Evolutionary conservation across 35 echinoderm and acorn worm species (phyloP).

Genomic region (Anneissia japonica): DNA sequence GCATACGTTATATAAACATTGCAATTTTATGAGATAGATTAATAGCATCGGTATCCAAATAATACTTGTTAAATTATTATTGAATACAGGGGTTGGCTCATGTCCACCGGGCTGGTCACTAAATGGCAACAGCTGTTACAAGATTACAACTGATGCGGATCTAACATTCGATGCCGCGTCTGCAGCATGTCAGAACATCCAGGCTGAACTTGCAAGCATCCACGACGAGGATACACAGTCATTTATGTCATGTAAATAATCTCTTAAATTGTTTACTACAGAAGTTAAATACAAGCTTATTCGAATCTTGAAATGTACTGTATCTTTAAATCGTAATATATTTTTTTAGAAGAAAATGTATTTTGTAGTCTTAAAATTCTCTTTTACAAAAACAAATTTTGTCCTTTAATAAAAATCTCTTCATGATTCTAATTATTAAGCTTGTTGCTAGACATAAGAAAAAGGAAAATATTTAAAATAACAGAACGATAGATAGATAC

Average conservation of each 20-base stretch:
- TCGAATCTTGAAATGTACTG: background rate
- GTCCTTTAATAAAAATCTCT: too few species aligned
- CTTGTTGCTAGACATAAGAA: too few species aligned
- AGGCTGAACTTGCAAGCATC: slow-evolving; percentile 57
- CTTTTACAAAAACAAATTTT: too few species aligned
- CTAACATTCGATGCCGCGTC: slow-evolving; percentile 50
- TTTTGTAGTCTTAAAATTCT: background rate
- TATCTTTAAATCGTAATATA: background rate
- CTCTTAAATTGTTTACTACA: background rate
- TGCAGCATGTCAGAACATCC: slow-evolving; percentile 20
- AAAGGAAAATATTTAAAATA: too few species aligned
- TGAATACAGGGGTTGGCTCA: slow-evolving; percentile 55
- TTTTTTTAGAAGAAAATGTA: background rate
- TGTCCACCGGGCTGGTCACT: slow-evolving; percentile 82
- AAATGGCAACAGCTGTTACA: slow-evolving; percentile 72
- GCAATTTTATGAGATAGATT: background rate
- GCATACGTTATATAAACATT: background rate
- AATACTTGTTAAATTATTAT: background rate
- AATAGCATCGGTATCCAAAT: background rate
- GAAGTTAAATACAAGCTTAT: background rate
- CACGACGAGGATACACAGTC: slow-evolving; percentile 72
- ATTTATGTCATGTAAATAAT: slow-evolving; percentile 71
- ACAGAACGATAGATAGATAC: too few species aligned
- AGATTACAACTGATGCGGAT: slow-evolving; percentile 7
- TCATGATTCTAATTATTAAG: too few species aligned